Evolutionary conservation across 2,797 vertebrate genomes (phyloP).

Genomic region (Hypotaenidia philippensis): DNA sequence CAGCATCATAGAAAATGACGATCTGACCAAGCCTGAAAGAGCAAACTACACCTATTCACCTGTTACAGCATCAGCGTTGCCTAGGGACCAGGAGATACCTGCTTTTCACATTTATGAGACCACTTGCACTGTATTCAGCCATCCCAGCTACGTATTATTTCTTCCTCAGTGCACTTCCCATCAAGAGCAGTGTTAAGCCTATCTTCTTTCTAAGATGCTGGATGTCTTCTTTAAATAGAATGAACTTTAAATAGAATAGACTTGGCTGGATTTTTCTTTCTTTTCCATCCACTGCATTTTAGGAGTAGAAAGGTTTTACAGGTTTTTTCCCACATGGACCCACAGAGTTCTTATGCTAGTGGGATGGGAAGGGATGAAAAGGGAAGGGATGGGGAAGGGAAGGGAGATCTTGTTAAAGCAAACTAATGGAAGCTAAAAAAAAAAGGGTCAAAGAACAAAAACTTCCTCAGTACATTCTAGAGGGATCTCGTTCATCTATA

Average conservation of each 20-base stretch:
- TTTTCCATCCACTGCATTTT: not conserved
- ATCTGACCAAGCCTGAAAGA: not conserved
- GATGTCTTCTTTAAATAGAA: not conserved
- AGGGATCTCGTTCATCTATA: not conserved
- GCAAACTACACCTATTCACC: not conserved
- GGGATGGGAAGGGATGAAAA: not conserved
- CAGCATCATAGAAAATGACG: not conserved
- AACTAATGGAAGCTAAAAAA: not conserved
- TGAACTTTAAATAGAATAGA: not conserved
- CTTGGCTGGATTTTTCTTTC: not conserved
- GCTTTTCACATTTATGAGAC: conserved; percentile 32
- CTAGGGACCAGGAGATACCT: not conserved
- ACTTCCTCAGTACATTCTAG: not conserved
- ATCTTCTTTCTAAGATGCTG: not conserved
- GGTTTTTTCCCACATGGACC: not conserved
- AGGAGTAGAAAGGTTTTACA: not conserved
- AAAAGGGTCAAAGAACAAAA: not conserved
- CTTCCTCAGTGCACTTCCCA: not conserved
- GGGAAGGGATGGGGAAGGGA: too few species aligned
- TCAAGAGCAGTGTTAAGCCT: not conserved
- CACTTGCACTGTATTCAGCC: not conserved
- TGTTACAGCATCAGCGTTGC: not conserved
- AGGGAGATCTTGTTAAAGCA: not conserved
- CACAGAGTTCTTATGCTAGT: not conserved
- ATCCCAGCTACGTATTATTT: not conserved